phyloP scores from a whole-genome alignment of 2,888 invertebrate genomes.

The Microplitis manilae region DNA sequence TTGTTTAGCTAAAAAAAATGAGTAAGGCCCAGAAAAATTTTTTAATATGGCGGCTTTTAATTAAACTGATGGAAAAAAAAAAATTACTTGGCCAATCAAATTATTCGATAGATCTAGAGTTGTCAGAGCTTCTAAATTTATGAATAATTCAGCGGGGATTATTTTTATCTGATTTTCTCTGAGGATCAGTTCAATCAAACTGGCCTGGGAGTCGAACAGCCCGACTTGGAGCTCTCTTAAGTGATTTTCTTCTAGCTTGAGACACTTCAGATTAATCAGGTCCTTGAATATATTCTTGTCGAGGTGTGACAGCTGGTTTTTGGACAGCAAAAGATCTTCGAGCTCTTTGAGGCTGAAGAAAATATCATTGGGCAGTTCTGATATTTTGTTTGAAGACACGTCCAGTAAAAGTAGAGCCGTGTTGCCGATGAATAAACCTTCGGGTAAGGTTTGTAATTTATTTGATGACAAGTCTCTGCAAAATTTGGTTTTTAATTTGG shows the following conservation, averaged over 20 bases:
- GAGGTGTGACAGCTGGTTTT: conserved; percentile 77
- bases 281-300: conserved; percentile 76
- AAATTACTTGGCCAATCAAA: conserved; percentile 73
- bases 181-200: conserved; percentile 80
- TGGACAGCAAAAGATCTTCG: conserved; percentile 80
- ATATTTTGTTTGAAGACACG: conserved; percentile 82
- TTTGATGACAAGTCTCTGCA: conserved; percentile 78
- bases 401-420: conserved; percentile 75
- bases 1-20: conserved; percentile 58
- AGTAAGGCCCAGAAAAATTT: background rate
- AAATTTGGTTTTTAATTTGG: conserved; percentile 15
- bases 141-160: conserved; percentile 76
- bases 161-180: conserved; percentile 78
- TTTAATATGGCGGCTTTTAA: background rate
- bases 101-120: conserved; percentile 81
- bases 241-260: conserved; percentile 80
- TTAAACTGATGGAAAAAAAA: conserved; percentile 1
- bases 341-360: conserved; percentile 76
- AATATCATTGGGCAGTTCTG: conserved; percentile 77
- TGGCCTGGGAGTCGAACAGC: conserved; percentile 75
- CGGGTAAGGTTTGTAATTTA: conserved; percentile 76
- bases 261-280: conserved; percentile 75
- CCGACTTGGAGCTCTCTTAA: conserved; percentile 76
- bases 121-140: conserved; percentile 74
- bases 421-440: conserved; percentile 73